Evolutionary conservation across 2,888 invertebrate species (phyloP).

Genomic region (Drosophila meridiana): DNA sequence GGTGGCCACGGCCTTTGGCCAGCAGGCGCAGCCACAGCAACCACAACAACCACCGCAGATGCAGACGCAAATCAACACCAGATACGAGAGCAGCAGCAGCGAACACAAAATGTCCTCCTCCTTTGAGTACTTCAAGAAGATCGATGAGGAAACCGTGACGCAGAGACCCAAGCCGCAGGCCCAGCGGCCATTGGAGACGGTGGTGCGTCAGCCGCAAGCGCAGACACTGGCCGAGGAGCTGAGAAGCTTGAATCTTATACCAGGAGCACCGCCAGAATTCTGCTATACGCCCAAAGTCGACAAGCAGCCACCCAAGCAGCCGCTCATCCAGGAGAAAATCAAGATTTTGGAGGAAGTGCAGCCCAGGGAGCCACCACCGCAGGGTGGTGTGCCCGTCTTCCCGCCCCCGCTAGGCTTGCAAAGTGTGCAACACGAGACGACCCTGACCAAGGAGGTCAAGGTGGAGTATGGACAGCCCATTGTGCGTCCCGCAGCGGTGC

Average conservation of each 20-base stretch:
- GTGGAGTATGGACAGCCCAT: conserved; percentile 83
- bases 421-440: conserved; percentile 75
- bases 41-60: conserved; percentile 45
- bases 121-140: conserved; percentile 89
- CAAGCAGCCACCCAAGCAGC: conserved; percentile 82
- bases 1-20: conserved; percentile 60
- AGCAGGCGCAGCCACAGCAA: conserved; percentile 43
- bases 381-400: conserved; percentile 87
- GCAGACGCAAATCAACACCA: conserved; percentile 56
- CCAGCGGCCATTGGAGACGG: conserved; percentile 54
- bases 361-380: conserved; percentile 86
- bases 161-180: conserved; percentile 61
- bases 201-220: conserved; percentile 65
- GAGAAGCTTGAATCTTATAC: conserved; percentile 86
- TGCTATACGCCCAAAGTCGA: conserved; percentile 87
- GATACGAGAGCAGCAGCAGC: conserved; percentile 85
- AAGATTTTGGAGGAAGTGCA: conserved; percentile 88
- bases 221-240: conserved; percentile 80
- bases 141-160: conserved; percentile 83
- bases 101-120: conserved; percentile 89
- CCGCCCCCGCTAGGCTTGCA: conserved; percentile 73
- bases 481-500: conserved; percentile 83
- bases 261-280: conserved; percentile 90
- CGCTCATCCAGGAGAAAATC: conserved; percentile 87
- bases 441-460: conserved; percentile 77